Evolutionary conservation across 2,113 vertebrate genomes (phyloP), one percentile per base, ranked within the genome.

Genomic region (Mormyrus iriodes): DNA sequence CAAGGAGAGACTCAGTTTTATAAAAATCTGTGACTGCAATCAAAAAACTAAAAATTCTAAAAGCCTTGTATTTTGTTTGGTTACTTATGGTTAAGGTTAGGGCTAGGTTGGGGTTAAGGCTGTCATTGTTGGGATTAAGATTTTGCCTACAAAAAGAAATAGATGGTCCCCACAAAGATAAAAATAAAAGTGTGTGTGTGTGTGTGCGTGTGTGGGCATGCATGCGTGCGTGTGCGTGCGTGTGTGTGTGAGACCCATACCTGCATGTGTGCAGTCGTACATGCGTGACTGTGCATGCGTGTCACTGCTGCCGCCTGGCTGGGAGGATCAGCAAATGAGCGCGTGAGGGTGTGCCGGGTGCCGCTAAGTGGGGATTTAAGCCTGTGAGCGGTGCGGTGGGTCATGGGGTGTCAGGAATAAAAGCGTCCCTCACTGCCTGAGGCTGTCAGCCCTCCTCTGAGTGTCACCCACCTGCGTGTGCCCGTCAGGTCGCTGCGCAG

Each of bases 401-500:
- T 53, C 76, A 35, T n/a, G n/a, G 12, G 84, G 55, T 91, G 88
- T 91, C 91, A 91, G 89, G 90, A 90, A 92, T 93, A 90, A 92
- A 93, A 91, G 90, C 90, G 90, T 83, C 53, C 65, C 91, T 88
- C 91, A 87, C 91, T 92, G 90, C 91, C n/a, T 88, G 88, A 88
- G 92, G 91, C 92, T 93, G 93, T 93, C 94, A 93, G 93, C 90
- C 92, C 92, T 91, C 91, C 91, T 92, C 91, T 90, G 91, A 90
- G 90, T 93, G 94, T 93, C 93, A 92, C 93, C 92, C 91, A 93
- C 93, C 93, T 92, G 92, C 89, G 90, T 91, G 90, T 85, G 90
- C 89, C 90, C 2, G 39, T 90, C 91, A 90, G 90, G 88, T 88
- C 90, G 0, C 90, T 82, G 85, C 55, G 65, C 86, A 58, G 55